A percentile compares a stretch with the other conserved stretches of the same genome.
These are phyloP conservation scores for Polypedilum pembai DNA, from an alignment of 1,140 invertebrate species.

Conservation along the genomic window DNA sequence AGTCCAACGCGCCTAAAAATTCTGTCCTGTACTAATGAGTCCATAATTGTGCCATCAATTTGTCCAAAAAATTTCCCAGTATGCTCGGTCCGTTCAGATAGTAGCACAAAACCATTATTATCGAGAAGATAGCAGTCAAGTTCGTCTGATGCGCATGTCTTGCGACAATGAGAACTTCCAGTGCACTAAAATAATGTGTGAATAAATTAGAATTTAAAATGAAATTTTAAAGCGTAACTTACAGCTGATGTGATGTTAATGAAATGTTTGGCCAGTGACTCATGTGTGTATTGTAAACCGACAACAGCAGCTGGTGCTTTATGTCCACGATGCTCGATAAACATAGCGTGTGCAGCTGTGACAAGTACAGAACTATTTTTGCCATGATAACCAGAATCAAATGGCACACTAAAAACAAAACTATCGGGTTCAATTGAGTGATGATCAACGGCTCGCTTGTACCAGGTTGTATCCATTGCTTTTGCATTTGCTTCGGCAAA, in stretches of 20 bases:
- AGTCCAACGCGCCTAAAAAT: conserved; percentile 81
- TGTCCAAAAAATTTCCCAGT: conserved; percentile 86
- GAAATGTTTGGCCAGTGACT: conserved; percentile 71
- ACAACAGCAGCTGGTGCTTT: conserved; percentile 84
- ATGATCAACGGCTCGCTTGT: conserved; percentile 86
- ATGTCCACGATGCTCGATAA: conserved; percentile 73
- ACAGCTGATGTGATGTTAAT: conserved; percentile 78
- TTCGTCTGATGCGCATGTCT: conserved; percentile 76
- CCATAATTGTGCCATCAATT: conserved; percentile 91
- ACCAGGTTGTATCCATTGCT: conserved; percentile 86
- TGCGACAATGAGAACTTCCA: conserved; percentile 59
- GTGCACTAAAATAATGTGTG: conserved; percentile 54
- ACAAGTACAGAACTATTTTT: conserved; percentile 59
- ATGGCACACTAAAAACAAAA: conserved; percentile 88
- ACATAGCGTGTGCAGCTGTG: conserved; percentile 83
- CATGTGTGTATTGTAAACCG: conserved; percentile 76
- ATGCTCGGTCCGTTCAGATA: conserved; percentile 74
- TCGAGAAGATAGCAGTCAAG: conserved; percentile 87
- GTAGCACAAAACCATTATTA: conserved; percentile 88
- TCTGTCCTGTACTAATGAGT: conserved; percentile 79
- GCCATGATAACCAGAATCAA: conserved; percentile 60
- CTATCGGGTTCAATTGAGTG: conserved; percentile 76
- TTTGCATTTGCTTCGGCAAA: conserved; percentile 73
- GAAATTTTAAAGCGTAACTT: conserved; percentile 38
- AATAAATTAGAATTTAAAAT: conserved; percentile 22